Conservation (phyloP, 2,113 vertebrate genomes). For the Bubo bubo region DNA sequence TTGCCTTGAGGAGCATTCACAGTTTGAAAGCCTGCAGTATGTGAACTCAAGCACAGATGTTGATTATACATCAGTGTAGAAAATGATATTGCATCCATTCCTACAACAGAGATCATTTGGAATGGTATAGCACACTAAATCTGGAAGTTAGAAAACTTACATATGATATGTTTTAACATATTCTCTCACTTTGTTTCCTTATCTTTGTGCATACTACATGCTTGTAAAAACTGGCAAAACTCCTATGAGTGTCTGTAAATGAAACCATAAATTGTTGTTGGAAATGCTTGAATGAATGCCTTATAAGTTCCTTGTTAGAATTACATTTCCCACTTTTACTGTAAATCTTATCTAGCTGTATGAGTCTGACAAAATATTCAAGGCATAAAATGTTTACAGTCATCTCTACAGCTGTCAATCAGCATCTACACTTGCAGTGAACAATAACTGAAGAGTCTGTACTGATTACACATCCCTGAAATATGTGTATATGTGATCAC, state of each 20-base stretch:
- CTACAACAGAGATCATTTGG: slow-evolving; percentile 30
- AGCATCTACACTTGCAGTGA: not conserved
- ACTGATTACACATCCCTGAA: not conserved
- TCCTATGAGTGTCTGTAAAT: not conserved
- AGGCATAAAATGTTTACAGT: not conserved
- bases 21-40: not conserved
- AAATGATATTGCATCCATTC: slow-evolving; percentile 69
- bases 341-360: not conserved
- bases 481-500: not conserved
- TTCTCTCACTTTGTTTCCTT: not conserved
- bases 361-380: not conserved
- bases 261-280: not conserved
- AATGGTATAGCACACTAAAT: not conserved
- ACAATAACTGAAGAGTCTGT: not conserved
- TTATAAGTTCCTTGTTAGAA: not conserved
- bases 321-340: not conserved
- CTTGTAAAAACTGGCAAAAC: not conserved
- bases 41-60: not conserved
- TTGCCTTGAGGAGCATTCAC: not conserved
- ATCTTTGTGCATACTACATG: not conserved
- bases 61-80: slow-evolving; percentile 69
- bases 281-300: not conserved
- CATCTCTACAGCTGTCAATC: not conserved
- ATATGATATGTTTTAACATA: not conserved
- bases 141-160: not conserved